phyloP scores from a whole-genome alignment of 2,888 invertebrate genomes.

The Meteorus colon region DNA sequence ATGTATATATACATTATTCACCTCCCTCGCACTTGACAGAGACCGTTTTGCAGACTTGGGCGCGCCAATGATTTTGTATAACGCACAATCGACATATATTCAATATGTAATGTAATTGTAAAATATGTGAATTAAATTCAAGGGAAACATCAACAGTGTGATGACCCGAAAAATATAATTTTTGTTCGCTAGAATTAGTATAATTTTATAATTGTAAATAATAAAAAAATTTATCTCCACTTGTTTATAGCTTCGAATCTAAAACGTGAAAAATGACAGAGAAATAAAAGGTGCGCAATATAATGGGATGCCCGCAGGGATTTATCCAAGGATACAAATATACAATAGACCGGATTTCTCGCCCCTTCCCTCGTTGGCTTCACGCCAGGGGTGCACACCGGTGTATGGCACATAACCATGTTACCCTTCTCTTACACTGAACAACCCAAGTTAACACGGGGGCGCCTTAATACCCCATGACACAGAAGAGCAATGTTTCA shows the following conservation, averaged over 20 bases:
- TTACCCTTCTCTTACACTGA: background rate
- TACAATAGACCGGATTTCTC: constrained; percentile 28
- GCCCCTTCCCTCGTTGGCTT: constrained; percentile 14
- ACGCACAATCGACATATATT: background rate
- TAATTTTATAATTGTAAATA: background rate
- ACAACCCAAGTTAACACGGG: constrained; percentile 31
- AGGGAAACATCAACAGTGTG: background rate
- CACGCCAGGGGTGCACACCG: constrained; percentile 8
- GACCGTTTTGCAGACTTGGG: constrained; percentile 24
- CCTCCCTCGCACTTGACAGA: constrained; percentile 50
- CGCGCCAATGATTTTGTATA: constrained; percentile 4
- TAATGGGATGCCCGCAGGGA: constrained; percentile 20
- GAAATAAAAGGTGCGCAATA: constrained; percentile 4
- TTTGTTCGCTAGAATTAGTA: too few species aligned
- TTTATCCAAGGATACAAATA: background rate
- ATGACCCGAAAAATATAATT: too few species aligned
- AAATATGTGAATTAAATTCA: background rate
- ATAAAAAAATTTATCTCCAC: constrained; percentile 39
- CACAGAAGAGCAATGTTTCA: constrained; percentile 20
- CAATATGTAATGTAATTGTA: too few species aligned
- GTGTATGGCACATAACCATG: background rate
- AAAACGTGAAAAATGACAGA: background rate
- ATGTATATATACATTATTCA: constrained; percentile 1
- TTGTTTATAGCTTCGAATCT: constrained; percentile 29
- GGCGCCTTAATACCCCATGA: constrained; percentile 28